phyloP scores from a whole-genome alignment of 2,888 invertebrate genomes.

The Heliothis peltigera region DNA sequence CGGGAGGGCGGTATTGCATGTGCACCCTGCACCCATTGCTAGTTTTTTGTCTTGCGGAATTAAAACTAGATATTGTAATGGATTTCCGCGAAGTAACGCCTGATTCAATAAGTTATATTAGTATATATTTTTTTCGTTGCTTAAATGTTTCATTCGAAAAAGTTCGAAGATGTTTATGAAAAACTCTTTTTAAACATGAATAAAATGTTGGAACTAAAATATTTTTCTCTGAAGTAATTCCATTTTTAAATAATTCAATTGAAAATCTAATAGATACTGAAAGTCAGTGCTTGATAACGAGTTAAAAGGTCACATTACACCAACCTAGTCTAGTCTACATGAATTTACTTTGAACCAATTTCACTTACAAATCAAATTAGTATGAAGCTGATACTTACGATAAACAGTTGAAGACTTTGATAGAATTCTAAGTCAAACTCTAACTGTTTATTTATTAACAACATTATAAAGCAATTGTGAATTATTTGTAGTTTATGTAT shows the following conservation, averaged over 20 bases:
- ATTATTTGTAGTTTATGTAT: conserved; percentile 17
- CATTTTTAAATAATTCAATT: neutral
- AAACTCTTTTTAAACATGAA: too few species aligned
- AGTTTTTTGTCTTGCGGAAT: too few species aligned
- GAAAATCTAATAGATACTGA: neutral
- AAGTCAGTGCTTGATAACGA: conserved; percentile 4
- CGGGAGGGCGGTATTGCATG: too few species aligned
- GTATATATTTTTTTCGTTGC: too few species aligned
- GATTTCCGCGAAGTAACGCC: too few species aligned
- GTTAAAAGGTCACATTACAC: conserved; percentile 24
- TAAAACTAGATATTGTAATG: too few species aligned
- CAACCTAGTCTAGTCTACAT: conserved; percentile 11
- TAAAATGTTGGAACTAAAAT: too few species aligned
- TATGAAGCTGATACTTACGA: conserved; percentile 11
- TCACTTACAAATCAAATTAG: conserved; percentile 26
- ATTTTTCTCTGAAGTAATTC: neutral
- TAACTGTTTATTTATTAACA: conserved; percentile 36
- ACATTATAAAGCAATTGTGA: conserved; percentile 30
- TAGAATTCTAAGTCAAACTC: conserved; percentile 30
- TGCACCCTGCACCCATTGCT: too few species aligned
- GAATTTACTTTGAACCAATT: conserved; percentile 5
- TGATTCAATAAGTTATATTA: too few species aligned
- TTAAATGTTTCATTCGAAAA: too few species aligned
- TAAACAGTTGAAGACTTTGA: conserved; percentile 17
- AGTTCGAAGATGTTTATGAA: too few species aligned